phyloP scores from a whole-genome alignment of 2,888 invertebrate genomes.

The Trachelus tabidus region DNA sequence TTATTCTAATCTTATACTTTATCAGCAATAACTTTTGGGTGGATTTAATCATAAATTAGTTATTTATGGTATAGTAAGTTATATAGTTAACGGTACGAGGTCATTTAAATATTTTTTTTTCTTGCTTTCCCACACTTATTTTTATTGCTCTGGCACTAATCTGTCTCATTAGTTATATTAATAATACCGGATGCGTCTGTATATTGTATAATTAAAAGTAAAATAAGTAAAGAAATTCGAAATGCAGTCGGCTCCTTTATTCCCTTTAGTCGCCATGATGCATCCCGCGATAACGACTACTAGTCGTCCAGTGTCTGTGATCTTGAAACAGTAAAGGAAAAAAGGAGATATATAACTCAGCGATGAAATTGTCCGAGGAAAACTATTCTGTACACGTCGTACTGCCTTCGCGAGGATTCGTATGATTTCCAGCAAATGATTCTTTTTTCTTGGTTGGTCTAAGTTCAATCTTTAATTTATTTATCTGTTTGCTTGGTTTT shows the following conservation, averaged over 20 bases:
- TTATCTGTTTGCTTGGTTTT: not conserved
- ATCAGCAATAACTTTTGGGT: not conserved
- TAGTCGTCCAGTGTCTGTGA: not conserved
- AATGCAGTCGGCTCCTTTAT: conserved; percentile 42
- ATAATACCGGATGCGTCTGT: not conserved
- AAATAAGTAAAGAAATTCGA: conserved; percentile 51
- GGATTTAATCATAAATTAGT: not conserved
- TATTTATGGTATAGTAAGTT: not conserved
- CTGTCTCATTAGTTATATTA: not conserved
- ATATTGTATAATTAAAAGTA: conserved; percentile 47
- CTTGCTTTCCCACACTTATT: not conserved
- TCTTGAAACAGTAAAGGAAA: not conserved
- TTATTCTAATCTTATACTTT: not conserved
- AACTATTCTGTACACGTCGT: not conserved
- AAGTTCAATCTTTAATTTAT: not conserved
- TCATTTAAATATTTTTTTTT: not conserved
- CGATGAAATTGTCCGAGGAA: not conserved
- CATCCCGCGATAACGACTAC: not conserved
- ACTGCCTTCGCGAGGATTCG: not conserved
- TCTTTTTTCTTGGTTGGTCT: not conserved
- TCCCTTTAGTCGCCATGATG: conserved; percentile 19
- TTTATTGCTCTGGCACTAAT: not conserved
- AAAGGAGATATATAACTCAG: not conserved
- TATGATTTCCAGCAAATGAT: not conserved
- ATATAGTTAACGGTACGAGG: not conserved